Conservation (phyloP, 2,888 invertebrate species). For the Eupeodes latifasciatus region DNA sequence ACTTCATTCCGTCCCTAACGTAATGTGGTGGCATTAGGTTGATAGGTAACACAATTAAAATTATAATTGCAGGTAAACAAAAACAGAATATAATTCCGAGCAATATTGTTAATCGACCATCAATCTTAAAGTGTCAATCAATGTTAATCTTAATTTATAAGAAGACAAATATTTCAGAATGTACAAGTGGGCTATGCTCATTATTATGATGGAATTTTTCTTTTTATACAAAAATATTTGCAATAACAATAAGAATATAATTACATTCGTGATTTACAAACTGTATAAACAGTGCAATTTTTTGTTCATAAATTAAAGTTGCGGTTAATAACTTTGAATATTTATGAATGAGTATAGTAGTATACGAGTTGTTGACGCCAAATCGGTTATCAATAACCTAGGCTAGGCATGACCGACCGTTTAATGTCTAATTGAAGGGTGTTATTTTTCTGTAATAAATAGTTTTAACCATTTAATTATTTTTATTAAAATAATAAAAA, state of each 20-base stretch:
- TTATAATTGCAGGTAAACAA: not conserved
- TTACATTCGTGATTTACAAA: conserved; percentile 7
- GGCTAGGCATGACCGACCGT: too few species aligned
- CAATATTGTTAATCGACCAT: not conserved
- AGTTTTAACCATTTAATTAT: too few species aligned
- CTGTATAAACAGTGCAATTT: not conserved
- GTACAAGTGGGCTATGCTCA: not conserved
- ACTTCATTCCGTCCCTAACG: not conserved
- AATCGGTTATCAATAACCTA: too few species aligned
- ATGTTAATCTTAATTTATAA: not conserved
- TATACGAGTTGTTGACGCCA: not conserved
- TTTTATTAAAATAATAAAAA: too few species aligned
- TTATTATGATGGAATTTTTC: not conserved
- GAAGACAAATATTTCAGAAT: not conserved
- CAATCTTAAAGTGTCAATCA: conserved; percentile 5
- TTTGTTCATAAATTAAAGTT: not conserved
- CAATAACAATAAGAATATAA: not conserved
- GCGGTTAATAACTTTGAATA: conserved; percentile 11
- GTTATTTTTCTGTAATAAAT: too few species aligned
- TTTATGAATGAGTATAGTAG: conserved; percentile 18
- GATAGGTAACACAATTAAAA: not conserved
- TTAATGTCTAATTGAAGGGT: too few species aligned
- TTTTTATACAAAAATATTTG: not conserved
- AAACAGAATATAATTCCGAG: not conserved
- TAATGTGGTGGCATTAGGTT: too few species aligned